Conservation (phyloP, 1,140 invertebrate genomes). For the Aplysia californica region DNA sequence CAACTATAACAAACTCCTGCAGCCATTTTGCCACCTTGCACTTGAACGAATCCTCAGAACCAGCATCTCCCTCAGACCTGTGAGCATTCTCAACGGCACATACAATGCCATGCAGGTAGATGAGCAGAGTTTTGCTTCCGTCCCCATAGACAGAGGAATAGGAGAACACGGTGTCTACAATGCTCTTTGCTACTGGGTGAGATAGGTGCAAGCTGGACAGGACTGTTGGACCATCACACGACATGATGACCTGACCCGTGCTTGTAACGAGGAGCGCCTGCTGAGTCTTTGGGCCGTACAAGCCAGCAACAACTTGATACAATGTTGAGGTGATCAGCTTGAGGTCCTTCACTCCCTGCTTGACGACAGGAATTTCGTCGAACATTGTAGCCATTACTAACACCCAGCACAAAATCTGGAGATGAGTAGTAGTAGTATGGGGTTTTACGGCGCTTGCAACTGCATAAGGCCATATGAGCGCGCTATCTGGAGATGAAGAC, state of each 20-base stretch:
- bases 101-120: conserved; percentile 40
- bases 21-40: background rate
- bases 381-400: no score
- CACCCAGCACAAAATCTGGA: no score
- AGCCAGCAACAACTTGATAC: no score
- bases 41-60: background rate
- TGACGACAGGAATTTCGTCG: no score
- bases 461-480: no score
- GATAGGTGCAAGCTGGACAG: conserved; percentile 36
- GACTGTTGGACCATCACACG: conserved; percentile 43
- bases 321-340: no score
- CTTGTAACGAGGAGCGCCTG: conserved; percentile 30
- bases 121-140: conserved; percentile 47
- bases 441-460: no score
- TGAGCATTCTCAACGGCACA: conserved; percentile 20
- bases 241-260: conserved; percentile 42
- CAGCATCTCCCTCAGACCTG: background rate
- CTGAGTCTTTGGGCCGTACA: conserved; percentile 37
- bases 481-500: no score
- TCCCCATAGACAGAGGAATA: conserved; percentile 32
- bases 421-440: no score
- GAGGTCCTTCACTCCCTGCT: no score
- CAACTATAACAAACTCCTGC: background rate
- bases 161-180: conserved; percentile 29
- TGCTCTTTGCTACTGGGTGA: conserved; percentile 41